Conservation (phyloP, 2,888 invertebrate genomes). For the Agonopterix heracliana region DNA sequence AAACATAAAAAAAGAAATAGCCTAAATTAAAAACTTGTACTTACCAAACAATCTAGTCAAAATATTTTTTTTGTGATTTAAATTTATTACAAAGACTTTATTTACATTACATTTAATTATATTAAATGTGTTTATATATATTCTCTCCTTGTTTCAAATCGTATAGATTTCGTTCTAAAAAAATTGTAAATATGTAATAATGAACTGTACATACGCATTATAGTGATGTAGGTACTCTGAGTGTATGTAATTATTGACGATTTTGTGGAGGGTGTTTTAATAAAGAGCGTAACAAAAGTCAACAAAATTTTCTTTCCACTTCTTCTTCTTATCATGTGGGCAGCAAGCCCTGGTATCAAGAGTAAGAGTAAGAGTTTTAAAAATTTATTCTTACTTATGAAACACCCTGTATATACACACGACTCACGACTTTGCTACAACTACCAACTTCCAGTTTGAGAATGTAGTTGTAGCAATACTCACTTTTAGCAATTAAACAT, state of each 20-base stretch:
- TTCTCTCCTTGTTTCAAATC: background rate
- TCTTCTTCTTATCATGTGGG: conserved; percentile 11
- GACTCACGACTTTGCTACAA: too few species aligned
- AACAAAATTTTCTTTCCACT: conserved; percentile 20
- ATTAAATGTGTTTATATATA: background rate
- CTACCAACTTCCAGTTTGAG: too few species aligned
- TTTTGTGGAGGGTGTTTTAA: conserved; percentile 71
- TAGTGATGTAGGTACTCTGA: conserved; percentile 51
- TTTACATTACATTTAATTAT: background rate
- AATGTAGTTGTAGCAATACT: too few species aligned
- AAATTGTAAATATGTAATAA: conserved; percentile 39
- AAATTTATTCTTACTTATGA: too few species aligned
- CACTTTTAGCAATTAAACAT: too few species aligned
- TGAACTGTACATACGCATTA: conserved; percentile 35
- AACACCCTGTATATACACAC: too few species aligned
- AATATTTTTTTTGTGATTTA: background rate
- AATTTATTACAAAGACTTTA: background rate
- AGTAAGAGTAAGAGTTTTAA: too few species aligned
- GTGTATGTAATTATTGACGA: conserved; percentile 58
- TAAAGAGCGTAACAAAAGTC: conserved; percentile 60
- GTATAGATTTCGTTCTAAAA: background rate
- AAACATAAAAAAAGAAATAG: background rate
- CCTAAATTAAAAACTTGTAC: background rate
- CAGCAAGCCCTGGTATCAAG: too few species aligned
- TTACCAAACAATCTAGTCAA: background rate